Evolutionary conservation across 2,113 vertebrate genomes (phyloP).

Genomic region (Zosterops lateralis): DNA sequence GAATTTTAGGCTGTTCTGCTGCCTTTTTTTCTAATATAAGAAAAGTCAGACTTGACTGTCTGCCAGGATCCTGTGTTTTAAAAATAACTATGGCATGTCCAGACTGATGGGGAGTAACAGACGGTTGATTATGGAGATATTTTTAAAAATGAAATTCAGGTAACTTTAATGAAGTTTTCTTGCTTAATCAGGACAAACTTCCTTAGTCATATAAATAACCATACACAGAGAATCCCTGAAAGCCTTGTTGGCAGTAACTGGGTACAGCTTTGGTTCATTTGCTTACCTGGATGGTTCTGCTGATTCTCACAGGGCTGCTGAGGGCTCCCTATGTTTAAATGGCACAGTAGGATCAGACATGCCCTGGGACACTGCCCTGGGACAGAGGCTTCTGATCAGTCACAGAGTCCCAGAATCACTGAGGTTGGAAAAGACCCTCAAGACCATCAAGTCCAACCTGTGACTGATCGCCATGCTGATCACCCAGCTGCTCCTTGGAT

Average conservation of each 20-base stretch:
- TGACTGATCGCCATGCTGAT: not conserved
- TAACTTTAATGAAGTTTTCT: not conserved
- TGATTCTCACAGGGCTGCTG: not conserved
- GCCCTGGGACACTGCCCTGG: not conserved
- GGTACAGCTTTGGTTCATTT: not conserved
- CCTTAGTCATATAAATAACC: not conserved
- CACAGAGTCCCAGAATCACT: not conserved
- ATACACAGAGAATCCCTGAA: not conserved
- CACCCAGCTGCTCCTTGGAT: not conserved
- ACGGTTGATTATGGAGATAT: not conserved
- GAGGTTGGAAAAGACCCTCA: not conserved
- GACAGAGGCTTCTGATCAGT: not conserved
- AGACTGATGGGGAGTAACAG: not conserved
- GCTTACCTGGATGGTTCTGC: not conserved
- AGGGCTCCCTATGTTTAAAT: not conserved
- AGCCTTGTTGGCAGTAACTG: not conserved
- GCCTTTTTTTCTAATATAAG: not conserved
- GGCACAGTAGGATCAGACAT: rapidly evolving
- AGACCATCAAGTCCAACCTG: not conserved
- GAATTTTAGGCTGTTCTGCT: not conserved
- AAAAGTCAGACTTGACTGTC: not conserved
- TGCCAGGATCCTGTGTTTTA: not conserved
- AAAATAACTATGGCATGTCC: not conserved
- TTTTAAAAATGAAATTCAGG: not conserved
- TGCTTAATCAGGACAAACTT: not conserved